Conservation (phyloP, 2,113 vertebrate species). For the Eurystomus gularis region DNA sequence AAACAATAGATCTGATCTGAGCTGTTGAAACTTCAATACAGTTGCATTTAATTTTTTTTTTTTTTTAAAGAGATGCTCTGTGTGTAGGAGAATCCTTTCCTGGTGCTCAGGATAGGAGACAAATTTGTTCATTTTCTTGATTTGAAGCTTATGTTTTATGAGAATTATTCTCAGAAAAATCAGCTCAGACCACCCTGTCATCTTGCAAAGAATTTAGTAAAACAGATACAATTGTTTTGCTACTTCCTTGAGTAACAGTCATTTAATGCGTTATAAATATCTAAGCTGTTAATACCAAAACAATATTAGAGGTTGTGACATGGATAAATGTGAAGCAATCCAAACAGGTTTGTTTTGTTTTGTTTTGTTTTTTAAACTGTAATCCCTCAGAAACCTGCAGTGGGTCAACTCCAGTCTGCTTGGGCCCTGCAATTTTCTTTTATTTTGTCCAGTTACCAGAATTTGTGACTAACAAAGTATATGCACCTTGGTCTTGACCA, state of each 20-base stretch:
- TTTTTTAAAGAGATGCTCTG: neutral
- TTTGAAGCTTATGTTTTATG: neutral
- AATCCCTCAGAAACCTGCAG: neutral
- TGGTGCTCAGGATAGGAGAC: neutral
- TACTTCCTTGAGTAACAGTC: conserved; percentile 4
- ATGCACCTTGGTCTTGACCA: neutral
- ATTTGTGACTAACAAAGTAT: neutral
- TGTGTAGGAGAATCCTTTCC: neutral
- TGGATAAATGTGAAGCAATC: neutral
- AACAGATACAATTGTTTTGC: conserved; percentile 1
- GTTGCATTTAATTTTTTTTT: conserved; percentile 47
- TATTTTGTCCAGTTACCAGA: neutral
- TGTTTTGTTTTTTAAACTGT: too few species aligned
- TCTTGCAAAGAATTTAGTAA: neutral
- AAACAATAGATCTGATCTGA: conserved; percentile 50
- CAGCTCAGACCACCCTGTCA: neutral
- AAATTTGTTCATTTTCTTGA: neutral
- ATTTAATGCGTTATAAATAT: conserved; percentile 52
- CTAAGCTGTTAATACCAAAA: conserved; percentile 13
- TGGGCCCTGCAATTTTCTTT: neutral
- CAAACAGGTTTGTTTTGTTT: neutral
- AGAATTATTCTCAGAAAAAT: neutral
- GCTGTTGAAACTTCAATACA: neutral
- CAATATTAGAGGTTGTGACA: neutral
- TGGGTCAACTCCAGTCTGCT: neutral